These are phyloP conservation scores for Ascidia mentula DNA, from an alignment of 23 tunicate species.

Conservation along the genomic window DNA sequence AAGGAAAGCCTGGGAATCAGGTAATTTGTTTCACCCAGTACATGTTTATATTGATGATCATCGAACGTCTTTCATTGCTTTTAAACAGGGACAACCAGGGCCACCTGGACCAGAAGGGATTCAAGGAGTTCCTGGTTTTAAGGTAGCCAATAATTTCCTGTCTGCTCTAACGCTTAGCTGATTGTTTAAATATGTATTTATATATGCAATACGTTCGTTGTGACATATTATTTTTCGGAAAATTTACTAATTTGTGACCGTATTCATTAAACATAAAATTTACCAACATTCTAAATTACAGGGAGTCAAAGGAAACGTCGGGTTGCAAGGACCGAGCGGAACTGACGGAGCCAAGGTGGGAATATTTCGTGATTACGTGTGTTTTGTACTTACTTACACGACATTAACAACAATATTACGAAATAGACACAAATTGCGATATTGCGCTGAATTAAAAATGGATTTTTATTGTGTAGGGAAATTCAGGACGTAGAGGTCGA, in stretches of 20 bases:
- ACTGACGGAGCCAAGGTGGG: neutral
- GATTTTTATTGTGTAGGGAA: neutral
- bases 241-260: no score
- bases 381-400: no score
- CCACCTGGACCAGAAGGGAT: neutral
- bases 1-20: slow-evolving; percentile 3
- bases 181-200: no score
- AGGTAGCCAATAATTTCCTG: neutral
- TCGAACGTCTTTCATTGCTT: neutral
- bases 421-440: neutral
- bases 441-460: neutral
- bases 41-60: no score
- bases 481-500: neutral
- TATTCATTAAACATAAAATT: no score
- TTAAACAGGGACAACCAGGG: neutral
- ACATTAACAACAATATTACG: no score
- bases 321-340: neutral
- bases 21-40: no score
- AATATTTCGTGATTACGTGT: no score
- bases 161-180: no score
- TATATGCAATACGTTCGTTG: no score
- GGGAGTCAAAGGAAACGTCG: neutral
- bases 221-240: no score
- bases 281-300: no score
- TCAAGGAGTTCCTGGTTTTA: neutral